Conservation (phyloP, 1,140 invertebrate species). For the Calephelis virginiensis region DNA sequence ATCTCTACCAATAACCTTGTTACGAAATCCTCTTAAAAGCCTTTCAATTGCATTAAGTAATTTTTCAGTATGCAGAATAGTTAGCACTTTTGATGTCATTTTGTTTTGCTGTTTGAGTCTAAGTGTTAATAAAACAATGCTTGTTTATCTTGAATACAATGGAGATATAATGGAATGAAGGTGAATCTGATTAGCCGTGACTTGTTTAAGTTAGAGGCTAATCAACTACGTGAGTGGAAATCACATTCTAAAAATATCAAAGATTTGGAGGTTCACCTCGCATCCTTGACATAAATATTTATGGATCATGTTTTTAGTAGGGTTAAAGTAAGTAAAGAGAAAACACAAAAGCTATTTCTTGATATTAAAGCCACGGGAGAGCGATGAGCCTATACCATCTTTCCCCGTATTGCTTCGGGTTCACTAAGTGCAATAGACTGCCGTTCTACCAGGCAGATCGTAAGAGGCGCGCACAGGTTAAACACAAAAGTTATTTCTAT, state of each 20-base stretch:
- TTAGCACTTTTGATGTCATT: conserved; percentile 45
- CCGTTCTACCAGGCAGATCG: no score
- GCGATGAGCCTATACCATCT: no score
- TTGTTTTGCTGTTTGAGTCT: conserved; percentile 39
- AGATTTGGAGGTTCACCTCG: conserved; percentile 5
- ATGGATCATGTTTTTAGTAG: neutral
- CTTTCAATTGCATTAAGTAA: neutral
- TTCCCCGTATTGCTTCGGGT: no score
- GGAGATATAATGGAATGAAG: conserved; percentile 41
- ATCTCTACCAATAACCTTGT: neutral
- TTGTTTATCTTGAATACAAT: conserved; percentile 45
- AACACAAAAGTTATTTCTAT: no score
- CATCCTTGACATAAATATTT: conserved; percentile 5
- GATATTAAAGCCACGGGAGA: no score
- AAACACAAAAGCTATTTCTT: no score
- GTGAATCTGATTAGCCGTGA: conserved; percentile 42
- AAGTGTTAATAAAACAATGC: conserved; percentile 52
- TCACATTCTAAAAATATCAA: conserved; percentile 19
- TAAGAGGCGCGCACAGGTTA: no score
- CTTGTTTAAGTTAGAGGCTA: conserved; percentile 42
- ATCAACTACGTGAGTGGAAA: conserved; percentile 27
- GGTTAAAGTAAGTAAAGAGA: neutral
- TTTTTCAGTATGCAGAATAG: conserved; percentile 23
- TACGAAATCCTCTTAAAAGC: neutral
- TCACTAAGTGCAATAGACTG: no score